Conservation (phyloP, 1,140 invertebrate species). For the Oryzaephilus surinamensis region DNA sequence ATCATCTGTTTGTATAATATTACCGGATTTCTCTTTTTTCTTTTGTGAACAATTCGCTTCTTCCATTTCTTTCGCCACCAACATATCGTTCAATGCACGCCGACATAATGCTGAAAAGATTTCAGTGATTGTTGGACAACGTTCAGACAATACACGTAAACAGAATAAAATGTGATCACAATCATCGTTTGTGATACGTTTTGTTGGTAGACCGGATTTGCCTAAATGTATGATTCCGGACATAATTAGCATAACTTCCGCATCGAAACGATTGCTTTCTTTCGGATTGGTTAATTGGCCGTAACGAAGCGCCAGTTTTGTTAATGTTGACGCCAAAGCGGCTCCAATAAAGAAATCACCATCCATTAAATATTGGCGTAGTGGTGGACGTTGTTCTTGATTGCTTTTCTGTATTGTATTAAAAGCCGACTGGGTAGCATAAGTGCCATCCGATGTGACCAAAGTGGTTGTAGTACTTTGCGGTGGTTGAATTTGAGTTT, state of each 20-base stretch:
- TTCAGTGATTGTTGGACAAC: slow-evolving; percentile 54
- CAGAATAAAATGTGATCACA: slow-evolving; percentile 82
- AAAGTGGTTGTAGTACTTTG: slow-evolving; percentile 40
- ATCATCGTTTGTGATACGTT: slow-evolving; percentile 92
- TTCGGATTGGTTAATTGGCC: slow-evolving; percentile 45
- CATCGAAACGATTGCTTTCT: slow-evolving; percentile 59
- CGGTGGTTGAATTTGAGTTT: slow-evolving; percentile 31
- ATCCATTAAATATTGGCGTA: slow-evolving; percentile 82
- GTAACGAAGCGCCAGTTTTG: slow-evolving; percentile 80
- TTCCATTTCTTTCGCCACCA: slow-evolving; percentile 70
- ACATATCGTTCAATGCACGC: slow-evolving; percentile 72
- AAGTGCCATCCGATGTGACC: slow-evolving; percentile 97
- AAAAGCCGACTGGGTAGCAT: slow-evolving; percentile 96
- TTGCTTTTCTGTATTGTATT: slow-evolving; percentile 58
- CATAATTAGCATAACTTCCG: slow-evolving; percentile 82
- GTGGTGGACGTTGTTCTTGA: slow-evolving; percentile 64
- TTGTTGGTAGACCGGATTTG: slow-evolving; percentile 56
- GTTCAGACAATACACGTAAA: slow-evolving; percentile 65
- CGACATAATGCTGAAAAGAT: slow-evolving; percentile 75
- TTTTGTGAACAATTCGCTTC: slow-evolving; percentile 41
- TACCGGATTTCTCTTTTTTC: slow-evolving; percentile 60
- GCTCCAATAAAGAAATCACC: slow-evolving; percentile 96
- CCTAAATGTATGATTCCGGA: slow-evolving; percentile 78
- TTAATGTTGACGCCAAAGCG: slow-evolving; percentile 78
- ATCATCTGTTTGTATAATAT: slow-evolving; percentile 75